A percentile compares a stretch with the other conserved stretches of the same genome.
Evolutionary conservation across 2,888 invertebrate genomes (phyloP).

Genomic region (Chalcosyrphus nemorum): DNA sequence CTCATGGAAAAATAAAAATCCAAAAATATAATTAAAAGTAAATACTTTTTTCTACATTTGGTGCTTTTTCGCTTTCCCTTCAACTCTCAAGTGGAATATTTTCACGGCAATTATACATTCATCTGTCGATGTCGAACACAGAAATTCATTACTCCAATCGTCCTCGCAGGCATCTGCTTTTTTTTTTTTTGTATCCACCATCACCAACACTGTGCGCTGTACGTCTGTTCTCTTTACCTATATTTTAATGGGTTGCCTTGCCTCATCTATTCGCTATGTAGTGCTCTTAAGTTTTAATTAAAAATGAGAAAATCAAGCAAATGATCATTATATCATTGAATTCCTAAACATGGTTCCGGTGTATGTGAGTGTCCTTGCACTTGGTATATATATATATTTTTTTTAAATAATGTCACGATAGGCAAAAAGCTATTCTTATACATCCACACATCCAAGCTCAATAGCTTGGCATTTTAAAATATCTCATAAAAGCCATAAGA

Average conservation of each 20-base stretch:
- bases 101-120: constrained; percentile 66
- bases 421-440: constrained; percentile 19
- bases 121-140: constrained; percentile 64
- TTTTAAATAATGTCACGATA: neutral
- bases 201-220: neutral
- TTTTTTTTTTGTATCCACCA: neutral
- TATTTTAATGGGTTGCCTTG: constrained; percentile 47
- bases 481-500: neutral
- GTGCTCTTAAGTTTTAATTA: constrained; percentile 66
- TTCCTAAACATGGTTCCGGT: constrained; percentile 18
- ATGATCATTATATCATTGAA: constrained; percentile 39
- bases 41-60: constrained; percentile 19
- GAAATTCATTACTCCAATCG: constrained; percentile 58
- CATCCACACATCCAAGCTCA: neutral
- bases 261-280: constrained; percentile 44
- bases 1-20: neutral
- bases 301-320: constrained; percentile 58
- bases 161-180: constrained; percentile 54
- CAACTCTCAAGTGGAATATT: constrained; percentile 62
- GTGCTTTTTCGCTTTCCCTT: constrained; percentile 48
- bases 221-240: neutral
- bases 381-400: constrained; percentile 27
- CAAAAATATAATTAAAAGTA: neutral
- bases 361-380: constrained; percentile 44
- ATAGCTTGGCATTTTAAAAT: neutral